phyloP scores from a whole-genome alignment of 2,113 vertebrate species.

The Sclerurus mexicanus region DNA sequence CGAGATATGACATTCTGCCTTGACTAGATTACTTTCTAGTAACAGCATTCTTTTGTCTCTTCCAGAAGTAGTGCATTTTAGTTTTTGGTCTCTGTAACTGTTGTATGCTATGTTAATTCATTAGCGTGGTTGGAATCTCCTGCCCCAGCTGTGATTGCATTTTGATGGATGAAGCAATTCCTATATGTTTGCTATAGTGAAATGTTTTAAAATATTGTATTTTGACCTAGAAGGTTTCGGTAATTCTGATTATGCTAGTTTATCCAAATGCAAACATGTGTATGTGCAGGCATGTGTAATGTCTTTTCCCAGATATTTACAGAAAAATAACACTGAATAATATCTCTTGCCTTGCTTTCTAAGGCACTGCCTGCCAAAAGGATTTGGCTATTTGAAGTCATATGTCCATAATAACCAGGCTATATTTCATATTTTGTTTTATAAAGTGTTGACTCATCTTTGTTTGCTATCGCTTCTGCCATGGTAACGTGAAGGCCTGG shows the following conservation, averaged over 20 bases:
- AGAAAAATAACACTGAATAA: not conserved
- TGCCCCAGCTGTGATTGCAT: not conserved
- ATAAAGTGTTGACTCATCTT: not conserved
- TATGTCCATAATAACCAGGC: not conserved
- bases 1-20: not conserved
- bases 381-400: not conserved
- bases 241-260: not conserved
- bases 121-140: not conserved
- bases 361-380: not conserved
- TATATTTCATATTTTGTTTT: constrained; percentile 31
- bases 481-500: constrained; percentile 31
- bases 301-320: not conserved
- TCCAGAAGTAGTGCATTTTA: not conserved
- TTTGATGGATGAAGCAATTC: not conserved
- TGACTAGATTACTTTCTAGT: not conserved
- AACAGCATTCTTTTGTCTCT: not conserved
- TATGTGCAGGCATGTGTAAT: not conserved
- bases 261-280: not conserved
- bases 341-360: not conserved
- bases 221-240: not conserved
- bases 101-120: not conserved
- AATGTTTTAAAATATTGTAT: not conserved
- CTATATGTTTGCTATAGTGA: not conserved
- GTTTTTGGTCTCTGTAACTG: not conserved
- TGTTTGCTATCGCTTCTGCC: constrained; percentile 29